Evolutionary conservation across 2,888 invertebrate genomes (phyloP).

Genomic region (Deroplatys truncata): DNA sequence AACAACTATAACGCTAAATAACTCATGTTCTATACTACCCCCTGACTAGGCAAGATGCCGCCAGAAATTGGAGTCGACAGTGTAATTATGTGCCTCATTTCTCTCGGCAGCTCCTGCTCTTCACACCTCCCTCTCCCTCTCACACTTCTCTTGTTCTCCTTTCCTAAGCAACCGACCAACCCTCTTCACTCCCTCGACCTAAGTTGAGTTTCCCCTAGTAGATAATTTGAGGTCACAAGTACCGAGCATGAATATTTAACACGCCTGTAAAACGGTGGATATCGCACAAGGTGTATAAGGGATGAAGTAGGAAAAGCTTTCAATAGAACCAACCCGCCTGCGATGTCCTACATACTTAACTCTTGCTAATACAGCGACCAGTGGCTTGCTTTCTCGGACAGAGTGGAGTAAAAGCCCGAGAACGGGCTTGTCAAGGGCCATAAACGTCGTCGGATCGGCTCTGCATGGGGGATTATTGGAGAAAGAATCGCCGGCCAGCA

Average conservation of each 20-base stretch:
- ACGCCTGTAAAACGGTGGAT: conserved; percentile 28
- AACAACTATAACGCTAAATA: conserved; percentile 24
- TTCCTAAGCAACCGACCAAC: neutral
- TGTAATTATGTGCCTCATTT: conserved; percentile 32
- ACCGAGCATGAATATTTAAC: conserved; percentile 31
- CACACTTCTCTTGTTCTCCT: neutral
- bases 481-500: neutral
- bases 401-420: neutral
- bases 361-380: neutral
- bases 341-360: conserved; percentile 22
- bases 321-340: conserved; percentile 7
- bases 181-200: conserved; percentile 17
- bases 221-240: conserved; percentile 32
- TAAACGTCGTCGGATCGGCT: neutral
- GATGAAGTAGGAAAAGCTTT: conserved; percentile 25
- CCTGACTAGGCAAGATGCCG: conserved; percentile 24
- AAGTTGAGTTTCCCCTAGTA: conserved; percentile 25
- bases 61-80: conserved; percentile 30
- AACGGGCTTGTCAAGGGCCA: neutral
- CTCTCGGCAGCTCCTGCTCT: conserved; percentile 23
- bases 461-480: neutral
- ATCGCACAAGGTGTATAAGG: conserved; percentile 14
- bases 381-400: neutral
- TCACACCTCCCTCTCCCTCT: conserved; percentile 15
- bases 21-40: conserved; percentile 24